Conservation (phyloP, 2,113 vertebrate genomes). For the Pitta sordida region DNA sequence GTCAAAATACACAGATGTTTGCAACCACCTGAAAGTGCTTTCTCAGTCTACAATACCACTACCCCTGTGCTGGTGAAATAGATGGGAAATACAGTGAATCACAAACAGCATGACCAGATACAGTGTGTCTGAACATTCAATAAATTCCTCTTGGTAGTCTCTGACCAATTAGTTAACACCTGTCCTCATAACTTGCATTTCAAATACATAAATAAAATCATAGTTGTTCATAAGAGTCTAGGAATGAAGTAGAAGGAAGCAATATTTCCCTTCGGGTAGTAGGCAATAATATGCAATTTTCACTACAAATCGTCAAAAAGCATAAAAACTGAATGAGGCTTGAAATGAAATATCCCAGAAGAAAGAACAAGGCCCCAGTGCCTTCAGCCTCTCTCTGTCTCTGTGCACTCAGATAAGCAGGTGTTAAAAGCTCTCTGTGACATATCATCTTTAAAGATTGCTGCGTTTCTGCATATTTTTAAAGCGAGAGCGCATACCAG, state of each 20-base stretch:
- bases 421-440: background rate
- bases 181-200: background rate
- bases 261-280: background rate
- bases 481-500: background rate
- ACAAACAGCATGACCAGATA: background rate
- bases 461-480: background rate
- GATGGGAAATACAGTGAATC: background rate
- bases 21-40: background rate
- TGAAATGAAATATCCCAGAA: background rate
- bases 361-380: background rate
- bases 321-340: background rate
- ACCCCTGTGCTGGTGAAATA: background rate
- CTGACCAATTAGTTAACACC: background rate
- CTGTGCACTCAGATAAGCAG: background rate
- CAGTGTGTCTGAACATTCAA: fast-evolving
- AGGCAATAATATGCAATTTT: background rate
- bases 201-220: background rate
- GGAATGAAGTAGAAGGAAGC: background rate
- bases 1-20: background rate
- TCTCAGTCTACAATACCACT: background rate
- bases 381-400: background rate
- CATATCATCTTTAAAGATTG: background rate
- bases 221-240: background rate
- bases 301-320: background rate
- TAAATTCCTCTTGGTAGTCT: background rate